Base-by-base conservation (phyloP, 2,797 vertebrate species). In the Acanthornis magna region DNA sequence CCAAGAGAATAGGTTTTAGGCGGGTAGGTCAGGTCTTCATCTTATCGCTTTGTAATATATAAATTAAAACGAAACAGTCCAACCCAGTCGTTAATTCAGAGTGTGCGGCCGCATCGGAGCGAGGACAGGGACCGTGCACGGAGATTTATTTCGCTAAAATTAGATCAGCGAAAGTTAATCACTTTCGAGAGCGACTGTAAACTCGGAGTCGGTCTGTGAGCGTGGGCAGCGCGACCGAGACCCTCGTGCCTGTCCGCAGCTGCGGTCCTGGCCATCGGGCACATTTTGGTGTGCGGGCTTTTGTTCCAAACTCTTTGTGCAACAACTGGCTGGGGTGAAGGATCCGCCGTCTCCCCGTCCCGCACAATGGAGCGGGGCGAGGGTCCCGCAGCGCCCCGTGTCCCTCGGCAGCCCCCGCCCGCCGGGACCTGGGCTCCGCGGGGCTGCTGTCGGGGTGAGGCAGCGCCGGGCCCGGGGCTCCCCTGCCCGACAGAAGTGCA, bases 241-340 rank as follows among this genome's bases (percentile, higher is more conserved):
- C 79, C 75, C 66, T 58, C 16, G 78, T 20, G 85, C 82, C 40
- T 30, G 68, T 91, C 43, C 78, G 34, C 78, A 2, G 20, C 62
- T 14, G 71, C 91, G 54, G n/a, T 30, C 73, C 62, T 27, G 66
- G 72, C 85, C 70, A 9, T 2, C 9, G 22, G 65, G 20, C 94
- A 29, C 96, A 16, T 29, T 42, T 89, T 13, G 94, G 60, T 16
- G 82, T 72, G 5, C 30, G 8, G 81, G 94, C 94, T 95, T 95
- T 96, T 96, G 95, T 96, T 95, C 91, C 93, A 4, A 78, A 76
- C 76, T 88, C 96, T 95, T 96, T 95, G 94, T 95, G 88, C 82
- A 53, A 42, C 87, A 63, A 42, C 84, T 36, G 86, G 70, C 88
- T 0, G 65, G 27, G 43, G 57, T 0, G 23, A 42, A 67, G 79